These are phyloP conservation scores for Morinoia aosen DNA, from an alignment of 2,888 invertebrate species.

Conservation along the genomic window DNA sequence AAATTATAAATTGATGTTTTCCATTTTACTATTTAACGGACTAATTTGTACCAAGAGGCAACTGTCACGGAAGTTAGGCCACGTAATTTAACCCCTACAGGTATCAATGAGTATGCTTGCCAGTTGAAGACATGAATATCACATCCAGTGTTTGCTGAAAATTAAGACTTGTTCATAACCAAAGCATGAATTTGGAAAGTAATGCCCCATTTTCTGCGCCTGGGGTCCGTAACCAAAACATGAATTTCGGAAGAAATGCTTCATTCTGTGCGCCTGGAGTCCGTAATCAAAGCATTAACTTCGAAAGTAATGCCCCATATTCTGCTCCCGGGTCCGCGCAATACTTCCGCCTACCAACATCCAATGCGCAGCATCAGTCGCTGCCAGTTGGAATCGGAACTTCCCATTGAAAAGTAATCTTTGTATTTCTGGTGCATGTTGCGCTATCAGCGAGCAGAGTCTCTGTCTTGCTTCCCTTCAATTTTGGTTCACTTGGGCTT, in stretches of 20 bases:
- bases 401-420: background rate
- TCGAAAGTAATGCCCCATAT: too few species aligned
- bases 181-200: background rate
- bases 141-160: background rate
- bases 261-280: too few species aligned
- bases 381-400: background rate
- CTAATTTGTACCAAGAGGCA: background rate
- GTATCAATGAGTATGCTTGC: background rate
- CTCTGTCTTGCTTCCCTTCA: background rate
- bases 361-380: too few species aligned
- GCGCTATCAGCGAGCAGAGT: background rate
- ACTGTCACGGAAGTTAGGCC: background rate
- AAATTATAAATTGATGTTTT: background rate
- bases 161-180: background rate
- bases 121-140: background rate
- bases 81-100: background rate
- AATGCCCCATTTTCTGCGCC: too few species aligned
- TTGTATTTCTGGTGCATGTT: background rate
- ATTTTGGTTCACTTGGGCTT: background rate
- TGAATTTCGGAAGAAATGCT: too few species aligned
- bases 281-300: too few species aligned
- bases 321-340: too few species aligned
- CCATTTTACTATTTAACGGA: background rate
- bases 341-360: too few species aligned
- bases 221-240: too few species aligned